A percentile compares a stretch with the other conserved stretches of the same genome.
phyloP scores from a whole-genome alignment of 2,888 invertebrate genomes.

The Ryuthela nishihirai region DNA sequence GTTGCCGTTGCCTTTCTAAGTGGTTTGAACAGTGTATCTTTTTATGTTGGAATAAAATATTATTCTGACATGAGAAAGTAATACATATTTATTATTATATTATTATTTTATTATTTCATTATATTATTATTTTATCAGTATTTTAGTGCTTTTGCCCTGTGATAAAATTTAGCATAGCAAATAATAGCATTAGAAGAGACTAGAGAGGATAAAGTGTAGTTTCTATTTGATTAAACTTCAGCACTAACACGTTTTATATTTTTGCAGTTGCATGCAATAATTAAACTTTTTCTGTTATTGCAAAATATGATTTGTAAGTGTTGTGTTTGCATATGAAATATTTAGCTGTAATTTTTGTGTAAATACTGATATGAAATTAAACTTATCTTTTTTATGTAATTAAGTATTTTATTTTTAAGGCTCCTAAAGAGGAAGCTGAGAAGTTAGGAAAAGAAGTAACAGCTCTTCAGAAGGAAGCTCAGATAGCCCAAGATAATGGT shows the following conservation, averaged over 20 bases:
- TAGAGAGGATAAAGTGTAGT: too few relatives aligned
- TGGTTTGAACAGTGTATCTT: background rate
- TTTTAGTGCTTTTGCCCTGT: too few relatives aligned
- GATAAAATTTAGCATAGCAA: too few relatives aligned
- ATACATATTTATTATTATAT: background rate
- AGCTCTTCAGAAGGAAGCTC: slow-evolving; percentile 23
- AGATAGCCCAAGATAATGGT: slow-evolving; percentile 11
- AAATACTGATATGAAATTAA: background rate
- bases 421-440: slow-evolving; percentile 63
- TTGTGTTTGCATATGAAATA: background rate
- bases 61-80: background rate
- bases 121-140: too few relatives aligned
- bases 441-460: slow-evolving; percentile 54
- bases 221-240: too few relatives aligned
- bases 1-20: too few relatives aligned
- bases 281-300: too few relatives aligned
- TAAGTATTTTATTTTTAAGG: slow-evolving; percentile 6
- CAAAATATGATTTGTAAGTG: background rate
- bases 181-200: too few relatives aligned
- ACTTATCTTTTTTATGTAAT: background rate
- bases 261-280: too few relatives aligned
- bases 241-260: too few relatives aligned
- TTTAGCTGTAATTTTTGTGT: background rate
- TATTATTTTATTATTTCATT: background rate
- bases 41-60: background rate